Percentiles rank a stretch among this genome's conserved stretches.
phyloP scores from a whole-genome alignment of 1,140 invertebrate species.

The Lasioglossum albipes region DNA sequence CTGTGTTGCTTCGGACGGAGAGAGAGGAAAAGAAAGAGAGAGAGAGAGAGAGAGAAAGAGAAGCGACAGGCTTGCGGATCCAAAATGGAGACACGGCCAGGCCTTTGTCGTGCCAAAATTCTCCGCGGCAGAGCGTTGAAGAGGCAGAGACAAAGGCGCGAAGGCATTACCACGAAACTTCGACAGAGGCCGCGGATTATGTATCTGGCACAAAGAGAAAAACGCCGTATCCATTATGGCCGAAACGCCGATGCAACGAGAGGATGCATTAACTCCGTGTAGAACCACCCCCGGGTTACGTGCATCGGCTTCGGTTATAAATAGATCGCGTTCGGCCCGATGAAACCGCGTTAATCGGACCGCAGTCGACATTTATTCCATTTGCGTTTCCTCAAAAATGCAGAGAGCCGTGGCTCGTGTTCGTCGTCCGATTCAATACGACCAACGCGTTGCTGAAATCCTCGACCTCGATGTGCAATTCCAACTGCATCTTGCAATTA shows the following conservation, averaged over 20 bases:
- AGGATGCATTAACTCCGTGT: conserved; percentile 47
- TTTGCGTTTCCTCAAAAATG: no score
- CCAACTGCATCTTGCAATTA: no score
- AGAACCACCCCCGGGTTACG: conserved; percentile 8
- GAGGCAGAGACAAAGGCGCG: conserved; percentile 40
- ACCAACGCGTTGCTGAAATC: no score
- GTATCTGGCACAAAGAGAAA: conserved; percentile 48
- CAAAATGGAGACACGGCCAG: conserved; percentile 70
- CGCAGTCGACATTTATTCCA: not conserved
- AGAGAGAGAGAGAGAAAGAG: no score
- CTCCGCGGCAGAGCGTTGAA: conserved; percentile 34
- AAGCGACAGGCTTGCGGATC: conserved; percentile 59
- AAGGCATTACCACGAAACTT: conserved; percentile 54
- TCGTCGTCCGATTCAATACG: no score
- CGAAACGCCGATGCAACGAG: conserved; percentile 50
- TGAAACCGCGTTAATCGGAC: not conserved
- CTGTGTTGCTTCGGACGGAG: conserved; percentile 14
- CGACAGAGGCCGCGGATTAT: conserved; percentile 49
- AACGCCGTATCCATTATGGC: conserved; percentile 50
- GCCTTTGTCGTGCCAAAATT: conserved; percentile 75
- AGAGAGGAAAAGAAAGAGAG: no score
- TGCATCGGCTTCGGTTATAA: conserved; percentile 30
- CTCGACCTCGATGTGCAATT: no score
- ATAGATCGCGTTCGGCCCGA: conserved; percentile 13
- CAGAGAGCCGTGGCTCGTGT: no score